These are phyloP conservation scores for Polypterus bichir DNA, from an alignment of 2,113 vertebrate genomes.

Conservation along the genomic window DNA sequence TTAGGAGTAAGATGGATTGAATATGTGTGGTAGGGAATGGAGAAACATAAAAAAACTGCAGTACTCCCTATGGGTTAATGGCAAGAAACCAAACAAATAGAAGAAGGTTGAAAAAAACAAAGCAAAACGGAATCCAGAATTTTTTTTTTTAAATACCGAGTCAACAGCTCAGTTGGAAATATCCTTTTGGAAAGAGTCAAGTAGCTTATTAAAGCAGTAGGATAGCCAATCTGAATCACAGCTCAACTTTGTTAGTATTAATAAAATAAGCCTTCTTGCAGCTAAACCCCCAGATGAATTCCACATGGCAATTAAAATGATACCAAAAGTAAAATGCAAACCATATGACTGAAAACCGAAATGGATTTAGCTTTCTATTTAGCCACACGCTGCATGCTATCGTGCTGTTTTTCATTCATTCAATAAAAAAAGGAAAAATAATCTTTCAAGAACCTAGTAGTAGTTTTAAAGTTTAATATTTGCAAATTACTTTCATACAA, in stretches of 20 bases:
- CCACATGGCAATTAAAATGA: neutral
- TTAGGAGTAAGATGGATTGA: too few relatives aligned
- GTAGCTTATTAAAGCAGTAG: neutral
- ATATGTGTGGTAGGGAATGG: too few relatives aligned
- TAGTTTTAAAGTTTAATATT: neutral
- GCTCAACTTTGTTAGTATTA: neutral
- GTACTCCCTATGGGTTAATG: too few relatives aligned
- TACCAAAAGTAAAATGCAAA: neutral
- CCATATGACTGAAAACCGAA: neutral
- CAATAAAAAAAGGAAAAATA: neutral
- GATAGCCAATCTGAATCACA: neutral
- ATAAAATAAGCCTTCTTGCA: neutral
- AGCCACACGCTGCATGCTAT: neutral
- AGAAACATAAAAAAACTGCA: too few relatives aligned
- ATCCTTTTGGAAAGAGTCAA: neutral
- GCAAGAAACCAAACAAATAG: too few relatives aligned
- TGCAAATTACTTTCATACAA: neutral
- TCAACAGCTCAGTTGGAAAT: too few relatives aligned
- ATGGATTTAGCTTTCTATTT: neutral
- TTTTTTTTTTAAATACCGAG: too few relatives aligned
- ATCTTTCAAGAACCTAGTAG: neutral
- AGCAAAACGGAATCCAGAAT: too few relatives aligned
- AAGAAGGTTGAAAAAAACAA: neutral
- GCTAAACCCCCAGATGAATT: too few relatives aligned
- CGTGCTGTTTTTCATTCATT: neutral